Evolutionary conservation across 2,888 invertebrate genomes (phyloP), one percentile per base, ranked within the genome.

Genomic region (Camptogramma bilineatum): DNA sequence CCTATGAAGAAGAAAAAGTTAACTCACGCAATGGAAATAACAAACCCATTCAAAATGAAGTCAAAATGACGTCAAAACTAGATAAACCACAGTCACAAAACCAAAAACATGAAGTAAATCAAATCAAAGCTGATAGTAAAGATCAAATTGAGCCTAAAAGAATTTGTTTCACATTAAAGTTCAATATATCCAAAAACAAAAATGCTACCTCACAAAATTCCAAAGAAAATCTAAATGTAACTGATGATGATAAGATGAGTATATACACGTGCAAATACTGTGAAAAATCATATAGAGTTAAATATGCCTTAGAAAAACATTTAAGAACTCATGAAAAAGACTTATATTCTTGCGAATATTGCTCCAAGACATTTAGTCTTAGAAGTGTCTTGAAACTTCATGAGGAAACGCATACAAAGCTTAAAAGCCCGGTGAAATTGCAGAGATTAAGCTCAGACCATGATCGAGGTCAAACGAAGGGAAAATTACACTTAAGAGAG

Each of bases 231-330:
- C 13, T 34, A 39, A 39, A 39, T 39, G 13, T 39, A 5, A 39
- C 13, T 39, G 34, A 39, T 28, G 28, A 39, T 13, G 3, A 13
- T 24, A 2, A 24, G 8, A 28, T 3, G 13, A 39, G 0, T 39
- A 13, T 13, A 39, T 31, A 46, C 28, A 28, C 13, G 0, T 48
- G 47, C n/a, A 31, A 16, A 17, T 24, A 51, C 34, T 59, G 47
- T 44, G 19, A 59, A 34, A 18, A 52, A 17, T 17, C 18, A 31
- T 59, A 52, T n/a, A 46, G 3, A 2, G 13, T 19, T 9, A 53
- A 39, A 17, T 13, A 47, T 8, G 4, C 7, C 44, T 19, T 51
- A 9, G 28, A 51, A 42, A 52, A 52, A n/a, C 52, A 46, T 39
- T 39, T 39, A 3, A 39, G 13, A 13, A 39, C 34, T 39, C 34